phyloP scores from a whole-genome alignment of 2,888 invertebrate genomes.

The Pachymerium ferrugineum region DNA sequence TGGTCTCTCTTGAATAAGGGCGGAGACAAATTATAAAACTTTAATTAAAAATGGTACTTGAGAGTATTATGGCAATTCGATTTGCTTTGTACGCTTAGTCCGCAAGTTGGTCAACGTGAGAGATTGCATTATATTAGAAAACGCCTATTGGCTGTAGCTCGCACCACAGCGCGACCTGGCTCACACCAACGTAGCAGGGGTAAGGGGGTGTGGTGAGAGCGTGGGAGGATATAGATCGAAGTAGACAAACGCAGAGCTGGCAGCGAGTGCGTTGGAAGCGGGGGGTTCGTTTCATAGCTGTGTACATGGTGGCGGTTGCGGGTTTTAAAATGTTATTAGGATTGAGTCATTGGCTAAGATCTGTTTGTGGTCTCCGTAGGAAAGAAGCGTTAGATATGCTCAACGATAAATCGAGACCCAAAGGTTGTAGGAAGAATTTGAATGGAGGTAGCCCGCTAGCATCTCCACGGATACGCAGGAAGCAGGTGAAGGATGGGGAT shows the following conservation, averaged over 20 bases:
- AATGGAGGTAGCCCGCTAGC: neutral
- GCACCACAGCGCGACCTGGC: too few species aligned
- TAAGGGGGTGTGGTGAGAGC: neutral
- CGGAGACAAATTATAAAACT: too few species aligned
- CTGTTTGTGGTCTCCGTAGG: slow-evolving; percentile 40
- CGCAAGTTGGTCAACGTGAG: too few species aligned
- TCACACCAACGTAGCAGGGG: neutral
- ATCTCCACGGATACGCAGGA: neutral
- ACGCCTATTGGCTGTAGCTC: too few species aligned
- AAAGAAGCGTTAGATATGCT: slow-evolving; percentile 81
- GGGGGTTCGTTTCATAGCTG: neutral
- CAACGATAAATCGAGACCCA: slow-evolving; percentile 70
- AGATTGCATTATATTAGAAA: too few species aligned
- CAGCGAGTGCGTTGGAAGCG: neutral
- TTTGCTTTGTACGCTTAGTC: too few species aligned
- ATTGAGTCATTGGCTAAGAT: slow-evolving; percentile 23
- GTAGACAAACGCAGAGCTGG: neutral
- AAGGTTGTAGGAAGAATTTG: slow-evolving; percentile 35
- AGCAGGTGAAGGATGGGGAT: neutral
- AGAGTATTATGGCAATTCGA: too few species aligned
- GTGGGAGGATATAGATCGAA: neutral
- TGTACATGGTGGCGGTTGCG: neutral
- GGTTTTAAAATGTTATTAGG: slow-evolving; percentile 11
- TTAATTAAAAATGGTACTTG: too few species aligned
- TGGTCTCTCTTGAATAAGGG: too few species aligned